phyloP scores from a whole-genome alignment of 2,113 vertebrate species.

The Piaya cayana region DNA sequence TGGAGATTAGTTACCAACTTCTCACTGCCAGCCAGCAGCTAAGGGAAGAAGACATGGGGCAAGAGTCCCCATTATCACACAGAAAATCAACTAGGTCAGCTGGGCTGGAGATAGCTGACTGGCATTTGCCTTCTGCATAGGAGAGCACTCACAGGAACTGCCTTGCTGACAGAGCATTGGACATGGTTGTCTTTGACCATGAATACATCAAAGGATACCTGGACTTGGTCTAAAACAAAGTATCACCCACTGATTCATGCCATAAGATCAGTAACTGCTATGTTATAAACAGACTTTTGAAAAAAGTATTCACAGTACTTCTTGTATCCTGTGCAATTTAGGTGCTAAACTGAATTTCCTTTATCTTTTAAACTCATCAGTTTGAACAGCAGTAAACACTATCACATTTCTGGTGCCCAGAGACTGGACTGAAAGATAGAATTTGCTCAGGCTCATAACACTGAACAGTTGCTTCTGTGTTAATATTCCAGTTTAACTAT shows the following conservation, averaged over 20 bases:
- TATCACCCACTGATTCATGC: background rate
- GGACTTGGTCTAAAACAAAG: background rate
- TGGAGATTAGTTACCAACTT: background rate
- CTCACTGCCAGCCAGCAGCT: background rate
- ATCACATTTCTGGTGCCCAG: background rate
- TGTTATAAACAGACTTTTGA: background rate
- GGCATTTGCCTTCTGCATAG: accelerated
- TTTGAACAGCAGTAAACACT: background rate
- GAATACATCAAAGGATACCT: background rate
- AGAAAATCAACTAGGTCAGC: background rate
- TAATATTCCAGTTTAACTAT: background rate
- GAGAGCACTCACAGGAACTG: background rate
- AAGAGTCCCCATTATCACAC: background rate
- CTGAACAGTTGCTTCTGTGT: background rate
- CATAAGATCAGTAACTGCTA: background rate
- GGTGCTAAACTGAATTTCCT: background rate
- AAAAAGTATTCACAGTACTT: background rate
- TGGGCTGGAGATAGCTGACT: background rate
- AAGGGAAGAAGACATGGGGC: background rate
- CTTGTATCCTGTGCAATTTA: background rate
- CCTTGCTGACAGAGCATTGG: background rate
- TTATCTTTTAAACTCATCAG: background rate
- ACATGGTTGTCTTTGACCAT: background rate
- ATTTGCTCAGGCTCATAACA: background rate
- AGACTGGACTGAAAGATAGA: background rate